Conservation (phyloP, 2,797 vertebrate species). For the Menidia menidia region DNA sequence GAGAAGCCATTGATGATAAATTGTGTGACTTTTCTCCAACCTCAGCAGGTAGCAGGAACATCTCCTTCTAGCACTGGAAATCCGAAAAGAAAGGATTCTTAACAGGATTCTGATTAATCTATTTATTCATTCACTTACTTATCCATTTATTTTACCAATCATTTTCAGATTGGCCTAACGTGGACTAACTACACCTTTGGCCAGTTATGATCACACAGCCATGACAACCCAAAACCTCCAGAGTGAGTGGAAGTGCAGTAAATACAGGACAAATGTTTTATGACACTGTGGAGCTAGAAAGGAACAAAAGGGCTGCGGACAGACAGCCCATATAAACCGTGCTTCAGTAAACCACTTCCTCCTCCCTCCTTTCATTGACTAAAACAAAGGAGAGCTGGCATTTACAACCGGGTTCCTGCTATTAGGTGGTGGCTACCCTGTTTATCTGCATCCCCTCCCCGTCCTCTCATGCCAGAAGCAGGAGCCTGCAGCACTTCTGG, state of each 20-base stretch:
- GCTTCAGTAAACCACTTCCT: conserved; percentile 89
- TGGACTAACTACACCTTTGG: conserved; percentile 7
- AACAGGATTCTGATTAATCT: too few species aligned
- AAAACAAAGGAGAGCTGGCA: conserved; percentile 82
- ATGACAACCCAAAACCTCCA: conserved; percentile 10
- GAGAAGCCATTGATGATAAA: too few species aligned
- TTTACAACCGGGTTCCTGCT: conserved; percentile 97
- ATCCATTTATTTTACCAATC: too few species aligned
- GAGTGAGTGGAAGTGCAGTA: conserved; percentile 42
- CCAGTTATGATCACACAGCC: neutral
- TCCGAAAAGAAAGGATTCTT: too few species aligned
- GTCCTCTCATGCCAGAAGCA: conserved; percentile 82
- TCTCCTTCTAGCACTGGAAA: too few species aligned
- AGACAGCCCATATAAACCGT: conserved; percentile 83
- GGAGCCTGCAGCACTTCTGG: conserved; percentile 82
- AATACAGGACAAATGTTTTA: conserved; percentile 76
- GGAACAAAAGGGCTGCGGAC: conserved; percentile 73
- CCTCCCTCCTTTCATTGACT: conserved; percentile 86
- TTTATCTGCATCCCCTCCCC: conserved; percentile 77
- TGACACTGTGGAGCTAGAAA: conserved; percentile 57
- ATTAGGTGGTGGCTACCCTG: conserved; percentile 79
- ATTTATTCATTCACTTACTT: too few species aligned
- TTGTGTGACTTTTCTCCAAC: too few species aligned
- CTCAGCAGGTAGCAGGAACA: too few species aligned
- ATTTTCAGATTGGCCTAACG: too few species aligned